Conservation (phyloP, 2,113 vertebrate species). For the Takifugu flavidus region DNA sequence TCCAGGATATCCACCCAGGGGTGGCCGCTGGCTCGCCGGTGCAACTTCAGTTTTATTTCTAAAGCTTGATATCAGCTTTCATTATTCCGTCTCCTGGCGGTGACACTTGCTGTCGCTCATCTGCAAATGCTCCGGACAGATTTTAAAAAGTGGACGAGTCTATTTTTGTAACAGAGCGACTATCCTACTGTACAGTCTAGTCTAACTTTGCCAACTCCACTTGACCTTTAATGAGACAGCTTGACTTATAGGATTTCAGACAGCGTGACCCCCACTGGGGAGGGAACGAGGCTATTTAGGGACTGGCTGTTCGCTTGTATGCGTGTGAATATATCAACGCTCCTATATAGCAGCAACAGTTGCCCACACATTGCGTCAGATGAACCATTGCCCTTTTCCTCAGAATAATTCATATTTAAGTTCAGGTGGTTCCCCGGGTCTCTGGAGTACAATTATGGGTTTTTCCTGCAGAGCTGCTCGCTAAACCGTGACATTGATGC, state of each 20-base stretch:
- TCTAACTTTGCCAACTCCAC: conserved; percentile 1
- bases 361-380: conserved; percentile 45
- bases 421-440: not conserved
- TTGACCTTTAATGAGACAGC: conserved; percentile 49
- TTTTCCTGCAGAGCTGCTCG: not conserved
- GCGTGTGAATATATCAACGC: conserved; percentile 2
- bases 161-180: too few species aligned
- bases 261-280: conserved; percentile 35
- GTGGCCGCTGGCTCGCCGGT: not conserved
- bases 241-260: conserved; percentile 43
- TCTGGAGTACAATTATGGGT: not conserved
- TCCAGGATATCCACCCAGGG: not conserved
- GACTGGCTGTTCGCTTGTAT: conserved; percentile 8
- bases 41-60: conserved; percentile 1
- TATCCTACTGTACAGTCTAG: too few species aligned
- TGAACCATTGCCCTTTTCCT: conserved; percentile 1
- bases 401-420: conserved; percentile 25
- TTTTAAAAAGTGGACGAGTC: not conserved
- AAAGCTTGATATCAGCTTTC: not conserved
- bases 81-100: not conserved
- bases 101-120: not conserved
- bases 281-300: conserved; percentile 45
- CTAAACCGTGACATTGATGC: conserved; percentile 43
- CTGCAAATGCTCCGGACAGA: not conserved
- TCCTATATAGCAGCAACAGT: conserved; percentile 16